Percentiles rank a stretch among this genome's conserved stretches.
These are phyloP conservation scores for Drosophila multiciliata DNA, from an alignment of 2,888 invertebrate species.

Conservation along the genomic window DNA sequence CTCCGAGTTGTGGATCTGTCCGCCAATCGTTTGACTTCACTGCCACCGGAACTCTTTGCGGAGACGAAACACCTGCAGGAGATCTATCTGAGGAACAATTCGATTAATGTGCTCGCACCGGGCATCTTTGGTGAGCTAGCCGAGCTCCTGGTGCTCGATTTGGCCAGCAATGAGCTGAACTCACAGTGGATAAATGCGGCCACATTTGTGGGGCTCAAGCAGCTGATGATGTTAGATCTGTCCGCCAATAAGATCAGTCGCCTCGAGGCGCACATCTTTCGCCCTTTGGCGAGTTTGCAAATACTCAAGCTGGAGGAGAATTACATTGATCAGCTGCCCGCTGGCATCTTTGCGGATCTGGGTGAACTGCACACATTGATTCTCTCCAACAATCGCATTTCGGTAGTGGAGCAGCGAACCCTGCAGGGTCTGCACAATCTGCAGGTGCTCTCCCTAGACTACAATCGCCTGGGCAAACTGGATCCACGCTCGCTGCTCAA, in stretches of 20 bases:
- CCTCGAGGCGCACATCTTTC: constrained; percentile 92
- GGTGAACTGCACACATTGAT: constrained; percentile 95
- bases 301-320: constrained; percentile 94
- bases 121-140: constrained; percentile 93
- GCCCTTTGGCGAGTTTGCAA: constrained; percentile 93
- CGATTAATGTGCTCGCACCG: constrained; percentile 93
- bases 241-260: constrained; percentile 94
- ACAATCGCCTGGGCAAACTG: constrained; percentile 92
- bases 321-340: constrained; percentile 92
- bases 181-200: constrained; percentile 94
- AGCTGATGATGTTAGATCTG: constrained; percentile 93
- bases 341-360: constrained; percentile 94
- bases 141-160: constrained; percentile 91
- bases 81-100: constrained; percentile 95
- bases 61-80: constrained; percentile 93
- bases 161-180: constrained; percentile 93
- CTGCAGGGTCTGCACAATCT: constrained; percentile 94
- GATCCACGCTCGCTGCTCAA: constrained; percentile 94
- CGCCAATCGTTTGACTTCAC: constrained; percentile 93
- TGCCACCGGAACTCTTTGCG: constrained; percentile 94
- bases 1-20: constrained; percentile 94
- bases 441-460: constrained; percentile 92
- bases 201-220: constrained; percentile 94
- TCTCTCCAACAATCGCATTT: constrained; percentile 93
- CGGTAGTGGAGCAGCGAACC: constrained; percentile 92